Evolutionary conservation across 2,888 invertebrate species (phyloP), one percentile per base, ranked within the genome.

Genomic region (Himalopsyche anomala): DNA sequence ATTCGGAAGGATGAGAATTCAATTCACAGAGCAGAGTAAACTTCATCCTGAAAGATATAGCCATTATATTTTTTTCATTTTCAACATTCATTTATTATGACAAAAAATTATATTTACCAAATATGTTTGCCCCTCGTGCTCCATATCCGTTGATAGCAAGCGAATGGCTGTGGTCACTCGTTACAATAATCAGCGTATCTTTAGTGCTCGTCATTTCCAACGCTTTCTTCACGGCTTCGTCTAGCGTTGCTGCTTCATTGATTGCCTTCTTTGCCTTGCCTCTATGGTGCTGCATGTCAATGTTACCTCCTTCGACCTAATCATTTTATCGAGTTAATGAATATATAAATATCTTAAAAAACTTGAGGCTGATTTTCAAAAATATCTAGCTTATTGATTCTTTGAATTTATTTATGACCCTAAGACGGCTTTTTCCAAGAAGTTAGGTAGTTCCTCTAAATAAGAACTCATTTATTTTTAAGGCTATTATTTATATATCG

Each of bases 281-380:
- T 1, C 96, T 94, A 91, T 99, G 99, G 91, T 98, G 97, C 0
- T 96, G 97, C 91, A 95, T 95, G 91, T 98, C 98, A 87, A 98
- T 97, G 89, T 96, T 94, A 0, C 97, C 98, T 12, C 97, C 97
- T 93, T 97, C 97, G 42, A 97, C 95, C 96, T 96, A 88, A 69
- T 90, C 89, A 85, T 38, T 9, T 62, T 4, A 15, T 6, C 8
- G 15, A 62, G 62, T 28, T 28, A 28, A 28, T 28, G 28, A 28
- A 28, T 28, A 28, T 2, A 28, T 28, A 28, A 28, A 28, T 28
- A 28, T 28, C 28, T 28, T 28, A 28, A 11, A 5, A 55, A 8
- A 55, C 8, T 12, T n/a, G n/a, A n/a, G n/a, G n/a, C n/a, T n/a
- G n/a, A n/a, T n/a, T n/a, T n/a, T n/a, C n/a, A n/a, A n/a, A n/a